Evolutionary conservation across 2,113 vertebrate species (phyloP), one percentile per base, ranked within the genome.

Genomic region (Dipodomys ordii): DNA sequence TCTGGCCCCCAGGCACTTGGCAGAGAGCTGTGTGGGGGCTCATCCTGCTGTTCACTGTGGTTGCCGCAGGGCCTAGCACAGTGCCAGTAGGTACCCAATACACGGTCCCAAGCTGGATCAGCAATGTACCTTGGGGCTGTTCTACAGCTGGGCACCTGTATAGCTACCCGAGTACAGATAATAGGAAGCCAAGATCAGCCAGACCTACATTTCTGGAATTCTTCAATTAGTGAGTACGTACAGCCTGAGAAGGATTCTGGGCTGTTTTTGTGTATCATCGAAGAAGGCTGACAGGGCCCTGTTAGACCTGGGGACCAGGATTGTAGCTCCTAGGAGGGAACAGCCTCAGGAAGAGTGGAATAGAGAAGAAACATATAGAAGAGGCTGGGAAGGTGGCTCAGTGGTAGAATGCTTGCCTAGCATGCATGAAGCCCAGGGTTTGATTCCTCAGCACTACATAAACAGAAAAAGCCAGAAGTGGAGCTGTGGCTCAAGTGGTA

Each of bases 1-100:
- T 83, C 53, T 7, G 1, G 16, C 3, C 77, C 85, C 32, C 68
- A 2, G 25, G 93, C 71, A 60, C 77, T 44, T 62, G 91, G 95
- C 91, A 92, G 62, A 92, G 49, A 67, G 64, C 19, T 11, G 27
- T 23, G 81, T 73, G 69, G 19, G 88, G 90, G 90, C 65, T 65
- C 16, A 19, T 57, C 60, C 44, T 0, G 0, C 19, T 60, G 13
- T 35, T 88, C 88, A 7, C 19, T 35, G 82, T 0, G 7, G 92
- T 62, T 0, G 2, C 76, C 53, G 44, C 72, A 68, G 87, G 86
- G 49, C 88, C 91, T 65, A 62, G 77, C 82, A 6, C 30, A 25
- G 68, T 13, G 81, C 62, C 64, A 2, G 23, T 64, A 87, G 44
- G 49, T 10, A 30, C 76, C 39, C 78, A 6, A 23, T 7, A 18